Conservation (phyloP, 2,113 vertebrate genomes). For the Hypanus sabinus region DNA sequence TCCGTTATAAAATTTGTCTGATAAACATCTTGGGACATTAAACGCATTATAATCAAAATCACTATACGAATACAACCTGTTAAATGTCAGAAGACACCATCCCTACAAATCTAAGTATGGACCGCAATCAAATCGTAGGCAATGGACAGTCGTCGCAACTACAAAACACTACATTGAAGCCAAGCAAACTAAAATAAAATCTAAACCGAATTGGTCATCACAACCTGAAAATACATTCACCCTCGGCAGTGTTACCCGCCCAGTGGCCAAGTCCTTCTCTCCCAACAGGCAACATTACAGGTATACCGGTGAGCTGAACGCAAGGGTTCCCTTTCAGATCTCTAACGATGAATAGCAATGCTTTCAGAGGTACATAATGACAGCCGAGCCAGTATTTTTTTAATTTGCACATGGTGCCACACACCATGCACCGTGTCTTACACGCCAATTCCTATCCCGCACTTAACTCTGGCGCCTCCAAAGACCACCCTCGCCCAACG, state of each 20-base stretch:
- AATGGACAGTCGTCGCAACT: not conserved
- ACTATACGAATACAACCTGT: too few species aligned
- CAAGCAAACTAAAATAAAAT: not conserved
- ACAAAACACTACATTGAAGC: not conserved
- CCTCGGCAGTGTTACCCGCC: not conserved
- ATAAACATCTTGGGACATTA: too few species aligned
- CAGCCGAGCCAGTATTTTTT: too few species aligned
- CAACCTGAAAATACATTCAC: not conserved
- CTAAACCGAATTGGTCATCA: not conserved
- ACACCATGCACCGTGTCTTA: too few species aligned
- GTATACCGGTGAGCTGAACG: not conserved
- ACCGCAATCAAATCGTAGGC: not conserved
- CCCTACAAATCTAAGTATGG: not conserved
- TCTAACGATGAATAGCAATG: not conserved
- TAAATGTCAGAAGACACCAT: not conserved
- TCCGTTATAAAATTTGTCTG: too few species aligned
- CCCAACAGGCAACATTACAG: not conserved
- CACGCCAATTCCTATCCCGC: too few species aligned
- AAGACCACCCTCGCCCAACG: not conserved
- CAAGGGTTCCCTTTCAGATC: not conserved
- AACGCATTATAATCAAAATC: too few species aligned
- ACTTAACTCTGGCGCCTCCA: not conserved
- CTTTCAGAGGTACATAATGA: too few species aligned
- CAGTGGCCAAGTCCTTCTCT: too few species aligned
- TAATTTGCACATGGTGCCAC: too few species aligned